Percentiles rank a stretch among this genome's conserved stretches.
These are phyloP conservation scores for Hemiprocne comata DNA, from an alignment of 2,113 vertebrate species.

Conservation along the genomic window DNA sequence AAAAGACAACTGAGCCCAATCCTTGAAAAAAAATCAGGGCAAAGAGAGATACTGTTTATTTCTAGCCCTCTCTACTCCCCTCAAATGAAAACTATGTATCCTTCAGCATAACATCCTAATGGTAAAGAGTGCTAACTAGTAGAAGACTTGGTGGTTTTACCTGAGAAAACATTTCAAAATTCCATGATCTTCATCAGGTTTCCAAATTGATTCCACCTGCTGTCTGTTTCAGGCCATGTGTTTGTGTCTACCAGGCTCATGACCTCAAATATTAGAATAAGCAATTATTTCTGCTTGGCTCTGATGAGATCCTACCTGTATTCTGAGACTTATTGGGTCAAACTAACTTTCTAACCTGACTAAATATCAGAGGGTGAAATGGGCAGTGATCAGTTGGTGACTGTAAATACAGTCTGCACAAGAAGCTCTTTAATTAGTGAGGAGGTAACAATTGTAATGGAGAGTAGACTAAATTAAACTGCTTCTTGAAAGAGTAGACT, in stretches of 20 bases:
- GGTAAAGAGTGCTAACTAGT: background rate
- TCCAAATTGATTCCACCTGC: background rate
- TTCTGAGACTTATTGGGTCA: background rate
- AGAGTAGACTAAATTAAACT: background rate
- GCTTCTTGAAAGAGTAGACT: background rate
- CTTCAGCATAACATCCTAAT: background rate
- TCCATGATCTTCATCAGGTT: background rate
- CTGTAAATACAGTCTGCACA: background rate
- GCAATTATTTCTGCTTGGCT: background rate
- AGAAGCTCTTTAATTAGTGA: background rate
- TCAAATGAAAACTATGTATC: background rate
- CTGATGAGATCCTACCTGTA: background rate
- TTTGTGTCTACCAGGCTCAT: background rate
- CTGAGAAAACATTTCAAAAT: background rate
- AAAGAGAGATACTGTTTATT: background rate
- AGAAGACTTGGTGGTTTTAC: background rate
- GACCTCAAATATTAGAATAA: background rate
- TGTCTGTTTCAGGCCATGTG: fast-evolving
- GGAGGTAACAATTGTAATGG: background rate
- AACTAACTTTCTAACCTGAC: background rate
- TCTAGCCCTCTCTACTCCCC: background rate
- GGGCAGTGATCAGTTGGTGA: background rate
- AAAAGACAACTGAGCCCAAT: background rate
- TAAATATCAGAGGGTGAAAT: background rate
- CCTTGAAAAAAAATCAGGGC: background rate